These are phyloP conservation scores for Clarias magur DNA, from an alignment of 2,113 vertebrate genomes.

Conservation along the genomic window DNA sequence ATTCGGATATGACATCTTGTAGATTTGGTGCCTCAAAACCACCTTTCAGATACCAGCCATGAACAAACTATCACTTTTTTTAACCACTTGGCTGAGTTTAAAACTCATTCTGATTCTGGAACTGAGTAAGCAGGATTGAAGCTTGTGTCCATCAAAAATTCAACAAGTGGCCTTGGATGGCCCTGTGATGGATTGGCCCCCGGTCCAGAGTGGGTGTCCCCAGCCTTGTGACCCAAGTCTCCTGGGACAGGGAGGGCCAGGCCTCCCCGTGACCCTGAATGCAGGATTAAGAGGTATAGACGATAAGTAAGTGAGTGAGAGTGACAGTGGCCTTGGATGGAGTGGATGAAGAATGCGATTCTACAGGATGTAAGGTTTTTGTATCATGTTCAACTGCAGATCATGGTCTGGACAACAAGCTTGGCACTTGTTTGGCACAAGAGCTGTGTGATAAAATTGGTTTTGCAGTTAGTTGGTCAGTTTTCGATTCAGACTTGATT, in stretches of 20 bases:
- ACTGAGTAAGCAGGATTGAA: not conserved
- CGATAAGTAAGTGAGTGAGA: too few relatives aligned
- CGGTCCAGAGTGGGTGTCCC: too few relatives aligned
- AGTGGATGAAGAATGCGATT: not conserved
- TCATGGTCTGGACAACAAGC: not conserved
- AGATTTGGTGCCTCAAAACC: not conserved
- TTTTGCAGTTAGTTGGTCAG: too few relatives aligned
- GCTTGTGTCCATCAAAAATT: not conserved
- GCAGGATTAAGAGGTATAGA: too few relatives aligned
- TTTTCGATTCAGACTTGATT: too few relatives aligned
- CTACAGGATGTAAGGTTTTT: not conserved
- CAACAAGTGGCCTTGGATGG: not conserved
- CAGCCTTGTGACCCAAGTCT: too few relatives aligned
- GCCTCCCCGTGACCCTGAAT: too few relatives aligned
- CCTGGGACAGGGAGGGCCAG: too few relatives aligned
- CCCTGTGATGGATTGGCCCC: too few relatives aligned
- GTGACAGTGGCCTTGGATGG: too few relatives aligned
- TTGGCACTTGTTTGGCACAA: not conserved
- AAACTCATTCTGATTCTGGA: not conserved
- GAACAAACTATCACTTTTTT: not conserved
- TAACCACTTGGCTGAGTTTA: not conserved
- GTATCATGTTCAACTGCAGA: not conserved
- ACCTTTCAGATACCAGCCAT: not conserved
- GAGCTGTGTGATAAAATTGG: too few relatives aligned
- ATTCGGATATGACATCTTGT: not conserved